Base-by-base conservation (phyloP, 1,140 invertebrate species). In the Vollenhovia emeryi region DNA sequence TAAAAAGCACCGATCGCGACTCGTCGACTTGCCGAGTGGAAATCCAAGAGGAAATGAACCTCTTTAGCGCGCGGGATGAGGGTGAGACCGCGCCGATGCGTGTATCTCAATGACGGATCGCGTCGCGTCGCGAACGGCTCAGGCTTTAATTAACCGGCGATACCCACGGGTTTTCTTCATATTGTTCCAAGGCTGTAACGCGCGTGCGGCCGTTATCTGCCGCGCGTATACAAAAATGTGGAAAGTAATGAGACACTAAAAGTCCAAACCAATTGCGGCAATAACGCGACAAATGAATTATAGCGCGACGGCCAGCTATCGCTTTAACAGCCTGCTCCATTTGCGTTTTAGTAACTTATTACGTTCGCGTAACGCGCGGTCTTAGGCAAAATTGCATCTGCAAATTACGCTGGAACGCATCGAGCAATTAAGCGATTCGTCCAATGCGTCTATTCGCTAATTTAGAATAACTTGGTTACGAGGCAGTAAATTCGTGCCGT, bases 81-180 rank as follows among this genome's bases (percentile, higher is more conserved):
- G 0, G 52, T 33, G 13, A 13, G 50, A 68, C 8, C 36, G 15
- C 24, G 15, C 24, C 64, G 64, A 80, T 57, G 24, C 78, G 64
- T n/a, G n/a, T 76, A 27, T 71, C 18, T 43, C 21, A 30, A 68
- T 18, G 60, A 18, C 13, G 43, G 9, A 27, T 13, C 33, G 15
- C 33, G 27, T 24, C 5, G 8, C 15, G 8, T 69, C 27, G 36
- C 18, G n/a, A 66, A 55, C 6, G 18, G 8, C 21, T 71, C 15
- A 66, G 7, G 3, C 57, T 66, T 68, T 66, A 78, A 78, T 78
- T 68, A 79, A 50, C 11, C 18, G 57, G 9, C 43, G 11, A 79
- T 76, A n/a, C n/a, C 11, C 36, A 21, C 15, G 18, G 7, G 2
- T 76, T 48, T n/a, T 27, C 36, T 45, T 45, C 11, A 15, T 57